Percentiles rank a stretch among this genome's conserved stretches.
These are phyloP conservation scores for Ammospiza caudacuta DNA, from an alignment of 2,113 vertebrate species.

Conservation along the genomic window DNA sequence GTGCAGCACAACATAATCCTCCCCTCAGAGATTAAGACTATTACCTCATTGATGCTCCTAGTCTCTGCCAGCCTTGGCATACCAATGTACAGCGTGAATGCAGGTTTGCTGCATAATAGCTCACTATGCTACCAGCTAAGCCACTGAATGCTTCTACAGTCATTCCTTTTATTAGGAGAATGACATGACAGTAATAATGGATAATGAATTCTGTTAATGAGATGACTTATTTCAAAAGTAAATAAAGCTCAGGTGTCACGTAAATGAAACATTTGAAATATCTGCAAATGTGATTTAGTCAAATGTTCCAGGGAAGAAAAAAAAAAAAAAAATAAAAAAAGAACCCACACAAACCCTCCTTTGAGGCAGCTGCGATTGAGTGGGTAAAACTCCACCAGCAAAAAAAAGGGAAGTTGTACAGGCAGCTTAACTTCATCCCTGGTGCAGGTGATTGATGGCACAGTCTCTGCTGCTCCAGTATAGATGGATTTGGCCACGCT, in stretches of 20 bases:
- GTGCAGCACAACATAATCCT: slow-evolving; percentile 66
- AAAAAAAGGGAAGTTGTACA: neutral
- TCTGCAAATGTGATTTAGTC: slow-evolving; percentile 56
- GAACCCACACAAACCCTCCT: neutral
- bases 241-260: slow-evolving; percentile 68
- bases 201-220: slow-evolving; percentile 68
- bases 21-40: slow-evolving; percentile 66
- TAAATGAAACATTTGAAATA: slow-evolving; percentile 51
- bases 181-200: slow-evolving; percentile 73
- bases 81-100: slow-evolving; percentile 32
- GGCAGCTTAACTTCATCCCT: neutral
- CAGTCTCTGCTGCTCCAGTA: neutral
- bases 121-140: slow-evolving; percentile 64
- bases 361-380: neutral
- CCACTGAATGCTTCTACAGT: slow-evolving; percentile 64
- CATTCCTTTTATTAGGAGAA: slow-evolving; percentile 57
- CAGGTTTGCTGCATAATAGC: slow-evolving; percentile 58
- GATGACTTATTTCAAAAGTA: slow-evolving; percentile 68
- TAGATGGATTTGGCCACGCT: neutral
- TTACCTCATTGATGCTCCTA: slow-evolving; percentile 66
- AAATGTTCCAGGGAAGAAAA: neutral
- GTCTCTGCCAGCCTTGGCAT: slow-evolving; percentile 64
- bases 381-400: neutral
- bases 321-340: neutral
- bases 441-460: neutral